Conservation (phyloP, 2,888 invertebrate genomes). For the Dasypogon diadema region DNA sequence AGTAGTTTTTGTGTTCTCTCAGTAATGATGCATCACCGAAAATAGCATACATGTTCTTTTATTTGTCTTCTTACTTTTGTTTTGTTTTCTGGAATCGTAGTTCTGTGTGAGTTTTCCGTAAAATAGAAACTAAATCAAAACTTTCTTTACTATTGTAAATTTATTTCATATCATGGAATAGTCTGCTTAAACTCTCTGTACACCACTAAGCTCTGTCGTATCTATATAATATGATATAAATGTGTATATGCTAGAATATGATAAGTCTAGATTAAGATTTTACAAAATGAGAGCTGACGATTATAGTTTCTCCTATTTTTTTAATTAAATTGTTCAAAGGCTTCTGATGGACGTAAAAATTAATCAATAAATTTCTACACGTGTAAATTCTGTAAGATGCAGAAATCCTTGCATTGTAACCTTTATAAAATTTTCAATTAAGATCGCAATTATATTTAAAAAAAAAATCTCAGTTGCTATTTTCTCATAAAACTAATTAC, state of each 20-base stretch:
- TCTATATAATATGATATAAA: constrained; percentile 8
- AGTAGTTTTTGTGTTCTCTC: constrained; percentile 11
- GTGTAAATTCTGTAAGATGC: too few relatives aligned
- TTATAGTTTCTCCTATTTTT: too few relatives aligned
- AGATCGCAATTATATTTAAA: too few relatives aligned
- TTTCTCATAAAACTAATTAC: too few relatives aligned
- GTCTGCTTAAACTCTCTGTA: neutral
- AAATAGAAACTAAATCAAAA: constrained; percentile 9
- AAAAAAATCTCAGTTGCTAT: too few relatives aligned
- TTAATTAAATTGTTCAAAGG: too few relatives aligned
- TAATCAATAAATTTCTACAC: too few relatives aligned
- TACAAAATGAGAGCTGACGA: constrained; percentile 18
- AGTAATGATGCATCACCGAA: constrained; percentile 16
- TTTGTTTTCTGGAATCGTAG: constrained; percentile 13
- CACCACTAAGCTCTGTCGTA: neutral
- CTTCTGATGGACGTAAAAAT: too few relatives aligned
- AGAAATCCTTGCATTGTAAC: too few relatives aligned
- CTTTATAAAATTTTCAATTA: too few relatives aligned
- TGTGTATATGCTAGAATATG: too few relatives aligned
- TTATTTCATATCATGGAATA: constrained; percentile 4
- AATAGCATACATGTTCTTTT: neutral
- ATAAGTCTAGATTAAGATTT: too few relatives aligned
- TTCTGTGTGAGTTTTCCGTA: constrained; percentile 22
- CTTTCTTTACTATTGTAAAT: constrained; percentile 1
- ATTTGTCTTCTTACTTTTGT: constrained; percentile 11